phyloP scores from a whole-genome alignment of 2,113 vertebrate genomes.

The Elephantulus edwardii region DNA sequence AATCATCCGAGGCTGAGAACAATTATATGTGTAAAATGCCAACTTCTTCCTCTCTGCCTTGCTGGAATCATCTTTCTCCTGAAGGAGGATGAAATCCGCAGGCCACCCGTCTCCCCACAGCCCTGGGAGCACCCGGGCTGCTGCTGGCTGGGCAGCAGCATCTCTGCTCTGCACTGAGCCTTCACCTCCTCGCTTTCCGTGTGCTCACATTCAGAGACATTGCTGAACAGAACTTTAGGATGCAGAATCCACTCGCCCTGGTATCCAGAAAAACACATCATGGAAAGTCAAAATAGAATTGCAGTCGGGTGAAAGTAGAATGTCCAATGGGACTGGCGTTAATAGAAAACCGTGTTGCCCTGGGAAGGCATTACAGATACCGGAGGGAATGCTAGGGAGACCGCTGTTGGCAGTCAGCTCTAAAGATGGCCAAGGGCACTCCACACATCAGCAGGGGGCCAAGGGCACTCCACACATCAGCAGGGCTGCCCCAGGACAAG shows the following conservation, averaged over 20 bases:
- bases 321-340: not conserved
- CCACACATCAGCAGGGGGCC: too few species aligned
- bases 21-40: too few species aligned
- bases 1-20: too few species aligned
- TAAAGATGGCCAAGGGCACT: fast-evolving
- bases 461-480: too few species aligned
- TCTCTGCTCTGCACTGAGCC: fast-evolving
- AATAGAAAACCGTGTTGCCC: fast-evolving
- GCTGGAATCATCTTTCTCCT: not conserved
- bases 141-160: fast-evolving
- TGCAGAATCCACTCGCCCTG: not conserved
- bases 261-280: not conserved
- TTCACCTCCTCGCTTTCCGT: not conserved
- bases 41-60: too few species aligned
- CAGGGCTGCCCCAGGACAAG: fast-evolving
- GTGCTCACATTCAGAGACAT: not conserved
- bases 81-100: not conserved
- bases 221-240: not conserved
- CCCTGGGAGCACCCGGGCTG: too few species aligned
- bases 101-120: fast-evolving
- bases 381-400: fast-evolving
- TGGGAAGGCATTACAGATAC: fast-evolving
- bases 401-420: too few species aligned
- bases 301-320: not conserved
- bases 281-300: not conserved